A percentile compares a stretch with the other conserved stretches of the same genome.
These are phyloP conservation scores for Salticus scenicus DNA, from an alignment of 2,888 invertebrate genomes.

Conservation along the genomic window DNA sequence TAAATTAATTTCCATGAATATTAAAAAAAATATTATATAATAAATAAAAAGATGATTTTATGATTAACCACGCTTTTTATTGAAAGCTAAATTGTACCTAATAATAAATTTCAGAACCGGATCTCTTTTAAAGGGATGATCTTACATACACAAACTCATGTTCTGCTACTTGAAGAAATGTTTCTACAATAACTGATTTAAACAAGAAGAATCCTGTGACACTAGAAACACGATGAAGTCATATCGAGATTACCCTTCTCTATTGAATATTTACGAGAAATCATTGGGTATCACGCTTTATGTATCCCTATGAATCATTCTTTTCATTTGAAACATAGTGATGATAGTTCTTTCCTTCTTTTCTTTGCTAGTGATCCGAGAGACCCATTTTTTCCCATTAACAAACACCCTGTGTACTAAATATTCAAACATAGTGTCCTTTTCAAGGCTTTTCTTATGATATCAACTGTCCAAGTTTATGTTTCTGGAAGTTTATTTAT, in stretches of 20 bases:
- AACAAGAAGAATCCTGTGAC: background rate
- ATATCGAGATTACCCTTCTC: background rate
- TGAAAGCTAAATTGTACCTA: too few species aligned
- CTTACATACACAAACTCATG: too few species aligned
- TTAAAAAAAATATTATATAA: too few species aligned
- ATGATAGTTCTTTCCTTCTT: background rate
- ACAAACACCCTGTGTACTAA: background rate
- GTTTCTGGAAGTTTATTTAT: too few species aligned
- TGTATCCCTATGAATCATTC: slow-evolving; percentile 5
- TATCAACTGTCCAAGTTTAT: background rate
- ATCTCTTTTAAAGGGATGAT: too few species aligned
- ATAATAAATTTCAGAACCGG: too few species aligned
- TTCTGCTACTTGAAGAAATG: too few species aligned
- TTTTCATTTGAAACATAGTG: background rate
- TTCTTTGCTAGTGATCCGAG: background rate
- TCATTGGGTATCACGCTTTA: background rate
- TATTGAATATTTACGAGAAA: slow-evolving; percentile 13
- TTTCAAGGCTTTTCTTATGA: background rate
- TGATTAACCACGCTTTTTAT: too few species aligned
- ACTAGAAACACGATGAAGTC: background rate
- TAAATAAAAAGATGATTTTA: too few species aligned
- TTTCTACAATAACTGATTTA: background rate
- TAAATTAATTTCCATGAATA: too few species aligned
- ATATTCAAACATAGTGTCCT: background rate
- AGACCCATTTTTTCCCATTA: background rate